Evolutionary conservation across 1,140 invertebrate genomes (phyloP), one percentile per base, ranked within the genome.

Genomic region (Dendroctonus valens): DNA sequence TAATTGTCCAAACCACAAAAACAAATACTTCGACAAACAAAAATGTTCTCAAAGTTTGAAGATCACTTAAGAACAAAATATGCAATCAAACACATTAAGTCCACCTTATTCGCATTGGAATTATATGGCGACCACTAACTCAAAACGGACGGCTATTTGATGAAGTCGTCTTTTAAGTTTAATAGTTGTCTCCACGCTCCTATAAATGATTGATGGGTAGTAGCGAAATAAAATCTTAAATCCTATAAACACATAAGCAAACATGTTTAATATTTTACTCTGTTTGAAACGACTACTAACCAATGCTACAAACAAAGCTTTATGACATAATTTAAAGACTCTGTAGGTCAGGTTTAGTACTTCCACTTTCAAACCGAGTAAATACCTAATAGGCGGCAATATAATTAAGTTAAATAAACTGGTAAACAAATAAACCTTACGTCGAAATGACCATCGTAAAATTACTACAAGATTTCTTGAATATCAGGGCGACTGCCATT

Each of bases 271-370:
- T 73, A 74, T 72, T 73, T 74, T 71, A 72, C 69, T 74, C 70
- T 65, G 75, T 74, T 75, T 73, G 73, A 75, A 74, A 60, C 63
- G 70, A 40, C 61, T 68, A 74, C 75, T 77, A 77, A 77, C 75
- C 59, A 76, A 68, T 67, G 73, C 72, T 61, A 74, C 75, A 77
- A 77, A 77, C 75, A 77, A 68, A 61, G 58, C 53, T 77, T 76
- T 76, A 76, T 74, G 73, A 70, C 72, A 74, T 73, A 76, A 72
- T 76, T 75, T 74, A 76, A 72, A 71, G 67, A 71, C 71, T 64
- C 66, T 73, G 67, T 77, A 76, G 75, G 75, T 77, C 74, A 77
- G 75, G 75, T 76, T 77, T 77, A 75, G 70, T 76, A 74, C 72
- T 73, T 72, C 72, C 64, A 73, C 73, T 76, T 75, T 75, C 75